Evolutionary conservation across 2,888 invertebrate genomes (phyloP).

Genomic region (Gryllus longicercus): DNA sequence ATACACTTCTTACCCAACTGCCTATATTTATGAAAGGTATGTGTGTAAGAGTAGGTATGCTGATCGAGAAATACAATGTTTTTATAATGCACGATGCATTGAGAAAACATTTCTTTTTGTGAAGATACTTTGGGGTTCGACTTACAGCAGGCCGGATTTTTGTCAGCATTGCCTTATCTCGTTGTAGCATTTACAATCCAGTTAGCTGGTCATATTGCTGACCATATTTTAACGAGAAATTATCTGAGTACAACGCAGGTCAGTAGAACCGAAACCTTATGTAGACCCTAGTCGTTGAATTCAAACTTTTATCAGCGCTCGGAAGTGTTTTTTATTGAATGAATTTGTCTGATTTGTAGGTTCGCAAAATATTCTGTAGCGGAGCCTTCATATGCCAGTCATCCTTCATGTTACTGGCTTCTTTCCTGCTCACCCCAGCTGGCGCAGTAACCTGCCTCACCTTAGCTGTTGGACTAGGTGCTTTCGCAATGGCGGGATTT

Average conservation of each 20-base stretch:
- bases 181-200: conserved; percentile 81
- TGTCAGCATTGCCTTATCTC: conserved; percentile 83
- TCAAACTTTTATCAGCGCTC: no score
- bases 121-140: conserved; percentile 70
- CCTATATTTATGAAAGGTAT: conserved; percentile 80
- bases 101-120: no score
- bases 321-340: not conserved
- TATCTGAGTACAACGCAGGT: conserved; percentile 69
- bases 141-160: conserved; percentile 73
- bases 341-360: not conserved
- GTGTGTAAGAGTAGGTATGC: not conserved
- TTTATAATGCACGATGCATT: no score
- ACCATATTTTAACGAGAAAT: conserved; percentile 66
- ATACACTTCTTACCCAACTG: conserved; percentile 75
- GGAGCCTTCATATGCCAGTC: conserved; percentile 75
- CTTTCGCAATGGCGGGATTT: conserved; percentile 91
- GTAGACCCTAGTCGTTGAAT: no score
- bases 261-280: conserved; percentile 21
- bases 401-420: conserved; percentile 79
- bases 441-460: conserved; percentile 76
- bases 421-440: conserved; percentile 64
- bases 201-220: conserved; percentile 78
- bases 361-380: conserved; percentile 57
- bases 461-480: conserved; percentile 84
- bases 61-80: no score